These are phyloP conservation scores for Nephila pilipes DNA, from an alignment of 1,140 invertebrate species.

Conservation along the genomic window DNA sequence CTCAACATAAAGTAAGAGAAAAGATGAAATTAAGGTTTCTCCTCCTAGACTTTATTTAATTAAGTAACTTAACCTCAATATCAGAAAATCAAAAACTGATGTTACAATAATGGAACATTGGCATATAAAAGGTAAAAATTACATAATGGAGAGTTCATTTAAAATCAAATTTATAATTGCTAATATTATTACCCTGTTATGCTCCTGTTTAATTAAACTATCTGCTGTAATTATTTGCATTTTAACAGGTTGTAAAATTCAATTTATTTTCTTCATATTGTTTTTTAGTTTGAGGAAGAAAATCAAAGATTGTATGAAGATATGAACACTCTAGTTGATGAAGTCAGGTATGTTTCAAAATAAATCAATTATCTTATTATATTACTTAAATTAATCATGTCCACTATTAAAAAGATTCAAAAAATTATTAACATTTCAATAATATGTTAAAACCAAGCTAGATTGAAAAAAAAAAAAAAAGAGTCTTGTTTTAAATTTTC, in stretches of 20 bases:
- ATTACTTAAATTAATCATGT: not conserved
- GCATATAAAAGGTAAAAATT: no score
- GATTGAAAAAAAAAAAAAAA: not conserved
- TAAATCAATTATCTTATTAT: not conserved
- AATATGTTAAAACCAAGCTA: not conserved
- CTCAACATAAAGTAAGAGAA: no score
- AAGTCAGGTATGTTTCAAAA: constrained; percentile 86
- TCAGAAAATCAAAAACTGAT: no score
- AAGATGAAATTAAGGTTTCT: no score
- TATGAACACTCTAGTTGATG: constrained; percentile 87
- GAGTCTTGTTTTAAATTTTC: not conserved
- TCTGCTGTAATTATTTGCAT: no score
- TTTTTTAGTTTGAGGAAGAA: constrained; percentile 82
- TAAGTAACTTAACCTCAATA: no score
- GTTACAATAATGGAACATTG: no score
- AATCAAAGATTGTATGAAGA: constrained; percentile 85
- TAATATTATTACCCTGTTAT: not conserved
- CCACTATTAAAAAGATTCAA: not conserved
- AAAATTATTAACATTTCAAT: not conserved
- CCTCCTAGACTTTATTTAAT: no score
- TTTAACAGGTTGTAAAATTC: not conserved
- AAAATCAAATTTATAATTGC: no score
- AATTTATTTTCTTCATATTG: not conserved
- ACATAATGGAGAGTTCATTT: no score
- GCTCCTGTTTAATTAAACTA: not conserved